Conservation (phyloP, 2,797 vertebrate genomes). For the Lophius americanus region DNA sequence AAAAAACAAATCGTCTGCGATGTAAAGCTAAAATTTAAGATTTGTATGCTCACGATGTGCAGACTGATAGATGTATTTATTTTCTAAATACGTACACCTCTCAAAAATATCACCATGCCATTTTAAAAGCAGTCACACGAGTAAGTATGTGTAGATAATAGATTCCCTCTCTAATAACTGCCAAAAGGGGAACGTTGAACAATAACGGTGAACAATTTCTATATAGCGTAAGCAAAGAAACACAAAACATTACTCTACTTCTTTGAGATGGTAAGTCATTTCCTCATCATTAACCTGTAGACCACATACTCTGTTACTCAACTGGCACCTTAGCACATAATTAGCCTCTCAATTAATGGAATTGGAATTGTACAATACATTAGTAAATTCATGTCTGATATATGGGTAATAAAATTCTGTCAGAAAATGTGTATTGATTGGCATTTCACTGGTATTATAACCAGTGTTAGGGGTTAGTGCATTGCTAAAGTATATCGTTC, state of each 20-base stretch:
- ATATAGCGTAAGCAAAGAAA: neutral
- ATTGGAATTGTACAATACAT: slow-evolving; percentile 55
- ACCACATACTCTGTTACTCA: slow-evolving; percentile 29
- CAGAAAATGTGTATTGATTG: slow-evolving; percentile 52
- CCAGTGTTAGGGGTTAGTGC: neutral
- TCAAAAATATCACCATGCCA: neutral
- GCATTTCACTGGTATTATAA: slow-evolving; percentile 40
- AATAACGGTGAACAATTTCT: neutral
- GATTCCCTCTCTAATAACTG: too few relatives aligned
- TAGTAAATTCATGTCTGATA: slow-evolving; percentile 60
- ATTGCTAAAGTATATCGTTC: too few relatives aligned
- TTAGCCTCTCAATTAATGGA: slow-evolving; percentile 45
- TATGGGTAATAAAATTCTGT: slow-evolving; percentile 55
- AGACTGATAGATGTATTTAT: too few relatives aligned
- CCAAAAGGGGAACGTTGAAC: neutral
- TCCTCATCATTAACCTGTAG: slow-evolving; percentile 44
- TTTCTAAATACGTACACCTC: neutral
- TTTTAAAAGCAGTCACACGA: too few relatives aligned
- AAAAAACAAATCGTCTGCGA: too few relatives aligned
- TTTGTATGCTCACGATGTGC: too few relatives aligned
- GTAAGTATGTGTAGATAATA: too few relatives aligned
- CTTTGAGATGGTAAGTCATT: slow-evolving; percentile 36
- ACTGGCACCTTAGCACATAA: slow-evolving; percentile 50
- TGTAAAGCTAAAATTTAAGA: too few relatives aligned
- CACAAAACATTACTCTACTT: neutral